Percentiles rank a stretch among this genome's conserved stretches.
Evolutionary conservation across 2,888 invertebrate genomes (phyloP).

Genomic region (Tillus elongatus): DNA sequence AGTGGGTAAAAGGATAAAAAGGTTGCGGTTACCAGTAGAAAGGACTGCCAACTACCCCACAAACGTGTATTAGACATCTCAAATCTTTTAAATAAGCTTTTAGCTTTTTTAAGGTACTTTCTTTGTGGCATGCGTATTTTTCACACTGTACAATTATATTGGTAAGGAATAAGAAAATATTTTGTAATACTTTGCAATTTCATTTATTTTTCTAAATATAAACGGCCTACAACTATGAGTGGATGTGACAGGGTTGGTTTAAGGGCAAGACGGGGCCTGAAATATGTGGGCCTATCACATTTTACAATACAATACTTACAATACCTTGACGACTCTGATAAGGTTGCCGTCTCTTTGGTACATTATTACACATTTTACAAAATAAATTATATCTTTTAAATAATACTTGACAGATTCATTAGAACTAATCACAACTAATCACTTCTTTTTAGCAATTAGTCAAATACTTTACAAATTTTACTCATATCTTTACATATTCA

Average conservation of each 20-base stretch:
- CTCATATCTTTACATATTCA: slow-evolving; percentile 16
- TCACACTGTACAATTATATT: too few species aligned
- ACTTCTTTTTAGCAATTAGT: slow-evolving; percentile 21
- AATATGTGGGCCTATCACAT: slow-evolving; percentile 43
- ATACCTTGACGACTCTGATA: slow-evolving; percentile 34
- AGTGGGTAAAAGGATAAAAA: too few species aligned
- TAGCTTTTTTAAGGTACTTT: too few species aligned
- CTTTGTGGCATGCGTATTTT: too few species aligned
- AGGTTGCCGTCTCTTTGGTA: slow-evolving; percentile 42
- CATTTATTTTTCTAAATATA: slow-evolving; percentile 44
- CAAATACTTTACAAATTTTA: slow-evolving; percentile 18
- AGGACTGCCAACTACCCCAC: too few species aligned
- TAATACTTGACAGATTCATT: slow-evolving; percentile 24
- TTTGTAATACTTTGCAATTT: too few species aligned
- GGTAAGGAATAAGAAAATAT: too few species aligned
- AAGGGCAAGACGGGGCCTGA: slow-evolving; percentile 40
- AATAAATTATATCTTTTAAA: slow-evolving; percentile 31
- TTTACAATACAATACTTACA: slow-evolving; percentile 42
- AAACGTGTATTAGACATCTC: too few species aligned
- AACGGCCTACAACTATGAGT: slow-evolving; percentile 43
- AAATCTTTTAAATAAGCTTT: too few species aligned
- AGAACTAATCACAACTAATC: slow-evolving; percentile 17
- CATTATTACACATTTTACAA: slow-evolving; percentile 43
- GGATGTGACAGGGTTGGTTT: slow-evolving; percentile 43
- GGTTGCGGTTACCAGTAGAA: too few species aligned